Percentiles rank a stretch among this genome's conserved stretches.
Evolutionary conservation across 2,888 invertebrate species (phyloP).

Genomic region (Phanerotoma sp.): DNA sequence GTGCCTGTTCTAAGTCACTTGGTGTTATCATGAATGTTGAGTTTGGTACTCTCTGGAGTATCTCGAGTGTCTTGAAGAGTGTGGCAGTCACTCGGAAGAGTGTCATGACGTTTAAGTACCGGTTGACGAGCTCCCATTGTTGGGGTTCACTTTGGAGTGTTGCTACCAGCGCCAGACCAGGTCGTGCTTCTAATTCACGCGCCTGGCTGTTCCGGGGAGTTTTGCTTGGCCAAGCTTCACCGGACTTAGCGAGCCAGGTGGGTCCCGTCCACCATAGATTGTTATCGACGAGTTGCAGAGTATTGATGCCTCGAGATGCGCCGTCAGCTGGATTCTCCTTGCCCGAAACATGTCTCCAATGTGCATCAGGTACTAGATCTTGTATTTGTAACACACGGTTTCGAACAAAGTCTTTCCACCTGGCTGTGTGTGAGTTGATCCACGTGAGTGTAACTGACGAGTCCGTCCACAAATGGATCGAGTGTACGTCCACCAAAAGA

Average conservation of each 20-base stretch:
- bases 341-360: background rate
- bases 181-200: background rate
- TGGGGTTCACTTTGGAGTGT: no score
- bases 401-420: background rate
- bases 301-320: background rate
- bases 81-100: background rate
- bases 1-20: no score
- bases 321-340: background rate
- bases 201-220: background rate
- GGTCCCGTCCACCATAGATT: background rate
- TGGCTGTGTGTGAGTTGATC: background rate
- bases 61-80: no score
- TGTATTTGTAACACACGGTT: background rate
- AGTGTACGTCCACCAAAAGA: background rate
- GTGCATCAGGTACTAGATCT: background rate
- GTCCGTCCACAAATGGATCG: background rate
- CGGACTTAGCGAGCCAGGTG: no score
- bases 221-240: background rate
- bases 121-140: background rate
- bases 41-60: no score
- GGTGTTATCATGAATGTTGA: no score
- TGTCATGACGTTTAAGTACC: background rate
- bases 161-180: background rate
- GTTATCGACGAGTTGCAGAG: background rate
- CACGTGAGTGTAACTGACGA: background rate